Conservation (phyloP, 1,140 invertebrate species). For the Sitobion miscanthi region DNA sequence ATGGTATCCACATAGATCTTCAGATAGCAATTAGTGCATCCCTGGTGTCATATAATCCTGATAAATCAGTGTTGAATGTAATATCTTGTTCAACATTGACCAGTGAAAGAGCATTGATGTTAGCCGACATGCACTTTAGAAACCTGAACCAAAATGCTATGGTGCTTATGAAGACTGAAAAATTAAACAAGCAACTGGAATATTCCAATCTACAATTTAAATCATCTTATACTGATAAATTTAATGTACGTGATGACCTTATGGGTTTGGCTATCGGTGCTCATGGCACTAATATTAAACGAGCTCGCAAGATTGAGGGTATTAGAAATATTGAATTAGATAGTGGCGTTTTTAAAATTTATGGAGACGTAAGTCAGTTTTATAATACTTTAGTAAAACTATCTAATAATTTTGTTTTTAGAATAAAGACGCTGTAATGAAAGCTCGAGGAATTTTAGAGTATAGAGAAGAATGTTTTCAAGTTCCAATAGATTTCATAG, state of each 20-base stretch:
- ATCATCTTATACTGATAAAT: conserved; percentile 79
- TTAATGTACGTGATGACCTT: conserved; percentile 91
- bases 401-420: conserved; percentile 50
- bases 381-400: neutral
- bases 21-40: conserved; percentile 88
- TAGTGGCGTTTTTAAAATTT: conserved; percentile 95
- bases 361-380: conserved; percentile 77
- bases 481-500: conserved; percentile 91
- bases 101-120: conserved; percentile 77
- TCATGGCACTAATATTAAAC: conserved; percentile 96
- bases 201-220: conserved; percentile 82
- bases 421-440: conserved; percentile 71
- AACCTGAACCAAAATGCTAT: conserved; percentile 87
- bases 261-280: conserved; percentile 96
- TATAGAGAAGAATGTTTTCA: conserved; percentile 96
- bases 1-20: conserved; percentile 91
- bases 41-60: conserved; percentile 84
- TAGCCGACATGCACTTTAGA: conserved; percentile 98
- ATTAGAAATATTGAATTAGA: conserved; percentile 96
- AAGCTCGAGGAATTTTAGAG: conserved; percentile 92
- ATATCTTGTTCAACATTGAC: conserved; percentile 78
- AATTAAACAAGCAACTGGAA: conserved; percentile 91
- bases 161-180: conserved; percentile 93
- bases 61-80: conserved; percentile 77
- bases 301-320: conserved; percentile 90